Conservation (phyloP, 1,140 invertebrate genomes). For the Conus betulinus region DNA sequence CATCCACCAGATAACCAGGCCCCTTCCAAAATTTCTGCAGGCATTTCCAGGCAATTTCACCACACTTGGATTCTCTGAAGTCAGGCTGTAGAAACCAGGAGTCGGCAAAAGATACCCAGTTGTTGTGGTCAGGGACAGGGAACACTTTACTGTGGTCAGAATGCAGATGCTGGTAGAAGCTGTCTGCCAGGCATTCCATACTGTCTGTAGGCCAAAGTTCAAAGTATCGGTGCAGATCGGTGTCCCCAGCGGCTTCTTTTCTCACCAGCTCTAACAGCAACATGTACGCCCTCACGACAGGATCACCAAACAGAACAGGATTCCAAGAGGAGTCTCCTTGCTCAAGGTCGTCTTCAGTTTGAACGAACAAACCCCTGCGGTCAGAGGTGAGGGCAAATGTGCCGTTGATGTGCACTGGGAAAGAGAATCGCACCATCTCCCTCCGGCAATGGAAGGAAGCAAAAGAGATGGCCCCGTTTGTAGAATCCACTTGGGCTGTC, state of each 20-base stretch:
- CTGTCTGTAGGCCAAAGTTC: neutral
- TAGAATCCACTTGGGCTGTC: slow-evolving; percentile 22
- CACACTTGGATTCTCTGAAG: neutral
- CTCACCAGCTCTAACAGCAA: slow-evolving; percentile 27
- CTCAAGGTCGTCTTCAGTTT: slow-evolving; percentile 46
- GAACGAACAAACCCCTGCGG: slow-evolving; percentile 43
- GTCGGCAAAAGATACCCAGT: slow-evolving; percentile 16
- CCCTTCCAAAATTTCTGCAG: neutral
- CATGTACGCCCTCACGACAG: slow-evolving; percentile 15
- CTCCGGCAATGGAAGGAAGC: slow-evolving; percentile 57
- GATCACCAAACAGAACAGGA: neutral
- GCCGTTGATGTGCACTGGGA: slow-evolving; percentile 58
- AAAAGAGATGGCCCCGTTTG: slow-evolving; percentile 41
- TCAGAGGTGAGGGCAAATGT: slow-evolving; percentile 58
- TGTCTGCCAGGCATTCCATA: neutral
- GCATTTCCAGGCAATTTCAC: neutral
- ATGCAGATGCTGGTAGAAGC: slow-evolving; percentile 9
- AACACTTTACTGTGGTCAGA: neutral
- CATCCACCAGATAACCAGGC: neutral
- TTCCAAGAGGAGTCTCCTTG: slow-evolving; percentile 9
- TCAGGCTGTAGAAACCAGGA: slow-evolving; percentile 6
- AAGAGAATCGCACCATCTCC: slow-evolving; percentile 19
- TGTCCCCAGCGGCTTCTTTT: neutral
- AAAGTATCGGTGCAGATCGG: neutral
- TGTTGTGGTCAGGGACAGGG: neutral